Base-by-base conservation (phyloP, 2,797 vertebrate genomes). In the Coilia nasus region DNA sequence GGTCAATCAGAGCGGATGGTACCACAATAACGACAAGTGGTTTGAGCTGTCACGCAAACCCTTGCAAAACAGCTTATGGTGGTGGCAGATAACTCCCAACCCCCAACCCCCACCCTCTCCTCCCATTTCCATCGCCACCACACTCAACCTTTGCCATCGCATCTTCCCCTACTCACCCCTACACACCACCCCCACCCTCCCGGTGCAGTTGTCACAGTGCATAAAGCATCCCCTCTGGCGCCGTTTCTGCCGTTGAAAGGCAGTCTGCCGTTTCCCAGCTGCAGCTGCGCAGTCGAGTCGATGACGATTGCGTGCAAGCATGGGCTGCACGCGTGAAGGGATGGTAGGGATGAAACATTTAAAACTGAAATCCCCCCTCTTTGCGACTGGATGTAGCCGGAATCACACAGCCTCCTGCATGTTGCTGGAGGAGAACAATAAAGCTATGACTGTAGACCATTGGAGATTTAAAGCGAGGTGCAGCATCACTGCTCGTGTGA, bases 321-420 rank as follows among this genome's bases (percentile, higher is more conserved):
- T 1, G 14, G 64, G 89, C 21, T 90, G 50, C 50, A 54, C 82
- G 90, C 87, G 83, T 93, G 91, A 87, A 81, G 60, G 84, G 47
- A 54, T 31, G 87, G 86, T 17, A 25, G 90, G 84, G 87, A 92
- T 92, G 88, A 92, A 93, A 91, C 90, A 92, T 92, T 92, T 86
- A 90, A 89, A 88, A 84, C 88, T 67, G 71, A 41, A 21, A 41
- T 41, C 81, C 25, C 21, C 21, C 54, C 81, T 11, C 78, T 9
- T 83, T 23, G 25, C 35, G 56, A 31, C 67, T 17, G 67, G 62
- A 67, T 14, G 67, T 7, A 75, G 35, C 67, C 28, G 19, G 15
- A 78, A 78, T 41, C 6, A 1, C 35, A 10, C 14, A 41, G 71
- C 31, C 35, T 78, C 71, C 71, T 44, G 35, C 35, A 6, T 19